Base-by-base conservation (phyloP, 2,888 invertebrate genomes). In the Orthosia gracilis region DNA sequence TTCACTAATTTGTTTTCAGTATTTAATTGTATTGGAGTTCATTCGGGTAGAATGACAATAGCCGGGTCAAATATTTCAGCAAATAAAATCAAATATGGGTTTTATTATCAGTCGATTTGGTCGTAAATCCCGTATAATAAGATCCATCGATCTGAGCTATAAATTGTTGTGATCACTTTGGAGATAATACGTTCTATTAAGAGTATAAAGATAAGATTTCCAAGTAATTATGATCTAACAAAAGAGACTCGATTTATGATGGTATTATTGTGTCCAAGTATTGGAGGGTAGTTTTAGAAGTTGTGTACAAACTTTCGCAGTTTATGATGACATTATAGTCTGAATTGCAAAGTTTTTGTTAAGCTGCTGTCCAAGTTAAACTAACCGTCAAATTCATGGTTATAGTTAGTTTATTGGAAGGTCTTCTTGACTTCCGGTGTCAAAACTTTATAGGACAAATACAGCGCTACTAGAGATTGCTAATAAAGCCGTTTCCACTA, bases 41-140 rank as follows among this genome's bases (percentile, higher is more conserved):
- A 50, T 65, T 9, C 0, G 5, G 49, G 73, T 59, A n/a, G 12
- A 47, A 59, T 67, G 12, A 64, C 40, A 67, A 64, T 5, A 47
- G 15, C 18, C 17, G 54, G 13, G 12, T 7, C 45, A 49, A 59
- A 52, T 49, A 21, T 66, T 66, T 55, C 54, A 55, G 21, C 50
- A 72, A 82, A 82, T 57, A 70, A 72, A 69, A 68, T 57, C 57
- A n/a, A 23, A 70, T 61, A 45, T 13, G 26, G 11, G 49, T 67
- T 69, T 59, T 69, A 70, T 66, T 66, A 67, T 67, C 23, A 54
- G 57, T 49, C 18, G 40, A 57, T 66, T 58, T 61, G 55, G 12
- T 70, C 58, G 71, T 76, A 74, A 69, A 70, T 74, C 76, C 31
- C 12, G 12, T 50, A 40, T 21, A 50, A 58, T 31, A 59, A 31